Evolutionary conservation across 2,888 invertebrate species (phyloP).

Genomic region (Parelbella ahira): DNA sequence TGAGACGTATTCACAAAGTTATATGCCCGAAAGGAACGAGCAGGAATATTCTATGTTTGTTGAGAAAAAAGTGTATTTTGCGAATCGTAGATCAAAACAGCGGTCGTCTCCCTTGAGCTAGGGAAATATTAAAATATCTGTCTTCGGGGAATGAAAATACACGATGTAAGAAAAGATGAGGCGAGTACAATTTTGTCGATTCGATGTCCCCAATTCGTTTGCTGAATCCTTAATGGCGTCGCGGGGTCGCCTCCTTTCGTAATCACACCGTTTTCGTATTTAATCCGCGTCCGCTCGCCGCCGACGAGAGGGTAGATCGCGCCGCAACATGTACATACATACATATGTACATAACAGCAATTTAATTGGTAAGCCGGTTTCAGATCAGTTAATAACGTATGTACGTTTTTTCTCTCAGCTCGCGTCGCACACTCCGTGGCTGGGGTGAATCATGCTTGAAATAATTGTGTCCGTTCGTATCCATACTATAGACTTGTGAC

Average conservation of each 20-base stretch:
- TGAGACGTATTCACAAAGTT: slow-evolving; percentile 57
- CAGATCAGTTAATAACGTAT: slow-evolving; percentile 27
- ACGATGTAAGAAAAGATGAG: slow-evolving; percentile 70
- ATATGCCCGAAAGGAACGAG: slow-evolving; percentile 48
- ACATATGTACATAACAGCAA: slow-evolving; percentile 52
- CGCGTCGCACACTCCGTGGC: too few species aligned
- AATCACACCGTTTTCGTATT: slow-evolving; percentile 66
- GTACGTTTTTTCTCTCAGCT: too few species aligned
- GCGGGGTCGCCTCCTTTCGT: slow-evolving; percentile 55
- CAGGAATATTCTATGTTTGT: slow-evolving; percentile 51
- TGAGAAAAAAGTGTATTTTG: slow-evolving; percentile 55
- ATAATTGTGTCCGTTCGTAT: slow-evolving; percentile 4
- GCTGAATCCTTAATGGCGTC: slow-evolving; percentile 72
- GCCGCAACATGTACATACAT: slow-evolving; percentile 36
- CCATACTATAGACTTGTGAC: too few species aligned
- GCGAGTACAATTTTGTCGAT: slow-evolving; percentile 73
- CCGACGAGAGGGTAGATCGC: slow-evolving; percentile 37
- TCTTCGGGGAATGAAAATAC: slow-evolving; percentile 58
- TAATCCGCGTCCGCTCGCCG: slow-evolving; percentile 57
- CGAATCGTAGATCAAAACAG: slow-evolving; percentile 68
- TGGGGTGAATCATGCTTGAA: too few species aligned
- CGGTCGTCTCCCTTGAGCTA: slow-evolving; percentile 53
- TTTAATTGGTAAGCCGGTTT: slow-evolving; percentile 46
- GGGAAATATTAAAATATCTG: slow-evolving; percentile 69
- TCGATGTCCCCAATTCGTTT: slow-evolving; percentile 75